Percentiles rank a stretch among this genome's conserved stretches.
Conservation (phyloP, 2,888 invertebrate genomes). For the Troides aeacus region DNA sequence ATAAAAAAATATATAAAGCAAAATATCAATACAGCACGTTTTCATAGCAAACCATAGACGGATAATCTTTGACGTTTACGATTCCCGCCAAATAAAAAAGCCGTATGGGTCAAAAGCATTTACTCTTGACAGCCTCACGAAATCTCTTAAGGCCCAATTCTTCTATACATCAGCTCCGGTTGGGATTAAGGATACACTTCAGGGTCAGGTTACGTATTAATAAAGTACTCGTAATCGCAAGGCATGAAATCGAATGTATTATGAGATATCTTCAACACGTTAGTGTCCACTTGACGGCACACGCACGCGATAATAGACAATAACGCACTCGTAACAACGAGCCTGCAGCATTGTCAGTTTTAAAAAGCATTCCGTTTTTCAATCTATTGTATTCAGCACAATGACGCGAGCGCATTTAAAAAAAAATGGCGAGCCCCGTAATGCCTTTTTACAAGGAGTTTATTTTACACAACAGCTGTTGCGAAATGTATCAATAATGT, state of each 20-base stretch:
- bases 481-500: slow-evolving; percentile 2
- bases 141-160: slow-evolving; percentile 12
- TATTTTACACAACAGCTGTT: slow-evolving; percentile 26
- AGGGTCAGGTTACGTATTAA: slow-evolving; percentile 39
- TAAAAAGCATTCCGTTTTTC: slow-evolving; percentile 24
- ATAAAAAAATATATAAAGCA: too few species aligned
- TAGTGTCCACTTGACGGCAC: slow-evolving; percentile 19
- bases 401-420: slow-evolving; percentile 17
- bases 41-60: too few species aligned
- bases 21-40: too few species aligned
- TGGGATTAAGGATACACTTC: slow-evolving; percentile 14
- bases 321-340: slow-evolving; percentile 25
- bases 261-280: slow-evolving; percentile 22
- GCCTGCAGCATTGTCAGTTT: slow-evolving; percentile 18
- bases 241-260: slow-evolving; percentile 36
- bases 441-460: slow-evolving; percentile 24
- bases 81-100: slow-evolving; percentile 6
- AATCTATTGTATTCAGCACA: slow-evolving; percentile 21
- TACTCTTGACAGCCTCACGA: slow-evolving; percentile 10
- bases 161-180: background rate
- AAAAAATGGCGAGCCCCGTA: slow-evolving; percentile 2
- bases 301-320: slow-evolving; percentile 24
- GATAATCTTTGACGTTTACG: background rate
- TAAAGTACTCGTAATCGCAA: slow-evolving; percentile 36
- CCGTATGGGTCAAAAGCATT: slow-evolving; percentile 3